Percentiles rank a stretch among this genome's conserved stretches.
Evolutionary conservation across 2,797 vertebrate species (phyloP).

Genomic region (Lepilemur ruficaudatus): DNA sequence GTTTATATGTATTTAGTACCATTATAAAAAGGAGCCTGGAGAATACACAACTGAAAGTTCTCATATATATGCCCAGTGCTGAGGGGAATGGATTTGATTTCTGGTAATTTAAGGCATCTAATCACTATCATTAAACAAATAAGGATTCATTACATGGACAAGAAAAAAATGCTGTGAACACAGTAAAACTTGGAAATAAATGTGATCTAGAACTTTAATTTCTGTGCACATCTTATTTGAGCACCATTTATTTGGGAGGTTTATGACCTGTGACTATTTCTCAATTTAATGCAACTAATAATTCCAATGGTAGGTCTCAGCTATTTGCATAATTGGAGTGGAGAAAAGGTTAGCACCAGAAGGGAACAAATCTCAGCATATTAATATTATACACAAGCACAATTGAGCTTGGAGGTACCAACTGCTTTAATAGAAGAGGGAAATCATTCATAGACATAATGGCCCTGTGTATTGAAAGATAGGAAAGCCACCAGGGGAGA

Average conservation of each 20-base stretch:
- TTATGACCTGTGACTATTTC: constrained; percentile 64
- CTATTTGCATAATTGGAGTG: constrained; percentile 33
- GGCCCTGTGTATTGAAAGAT: background rate
- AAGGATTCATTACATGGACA: constrained; percentile 58
- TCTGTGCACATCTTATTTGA: constrained; percentile 29
- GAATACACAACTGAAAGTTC: constrained; percentile 29
- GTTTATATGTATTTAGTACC: constrained; percentile 65
- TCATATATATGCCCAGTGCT: constrained; percentile 11
- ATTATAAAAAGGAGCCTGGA: constrained; percentile 46
- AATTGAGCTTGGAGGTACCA: background rate
- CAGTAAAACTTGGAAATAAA: constrained; percentile 41
- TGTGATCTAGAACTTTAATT: constrained; percentile 64
- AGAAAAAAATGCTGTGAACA: constrained; percentile 20
- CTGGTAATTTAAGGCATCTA: constrained; percentile 66
- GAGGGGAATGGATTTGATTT: constrained; percentile 60
- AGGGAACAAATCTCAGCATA: background rate
- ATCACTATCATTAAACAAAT: constrained; percentile 71
- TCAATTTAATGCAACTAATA: constrained; percentile 35
- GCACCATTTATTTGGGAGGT: constrained; percentile 46
- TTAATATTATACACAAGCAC: constrained; percentile 33
- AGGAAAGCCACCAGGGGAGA: background rate
- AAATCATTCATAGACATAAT: constrained; percentile 19
- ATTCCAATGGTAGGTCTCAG: background rate
- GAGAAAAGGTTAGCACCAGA: background rate
- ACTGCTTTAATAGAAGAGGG: background rate